Percentiles rank a stretch among this genome's conserved stretches.
phyloP scores from a whole-genome alignment of 2,888 invertebrate species.

The Drosophila setosimentum region DNA sequence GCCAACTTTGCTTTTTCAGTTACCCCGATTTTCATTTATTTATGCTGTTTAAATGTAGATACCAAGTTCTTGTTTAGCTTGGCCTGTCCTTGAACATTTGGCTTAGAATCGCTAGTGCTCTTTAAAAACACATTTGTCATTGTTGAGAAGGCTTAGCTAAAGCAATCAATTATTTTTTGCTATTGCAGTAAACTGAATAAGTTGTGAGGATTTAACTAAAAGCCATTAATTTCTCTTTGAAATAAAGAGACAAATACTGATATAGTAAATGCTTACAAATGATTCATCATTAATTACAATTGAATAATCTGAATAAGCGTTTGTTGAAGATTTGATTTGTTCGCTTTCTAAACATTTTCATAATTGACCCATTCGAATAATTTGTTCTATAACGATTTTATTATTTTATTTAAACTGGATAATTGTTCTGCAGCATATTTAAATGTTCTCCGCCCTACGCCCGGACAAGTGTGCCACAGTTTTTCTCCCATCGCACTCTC shows the following conservation, averaged over 20 bases:
- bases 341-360: not conserved
- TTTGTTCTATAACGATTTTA: no score
- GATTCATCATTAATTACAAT: conserved; percentile 5
- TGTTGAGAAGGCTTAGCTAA: not conserved
- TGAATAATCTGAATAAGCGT: not conserved
- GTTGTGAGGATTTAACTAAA: not conserved
- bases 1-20: not conserved
- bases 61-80: not conserved
- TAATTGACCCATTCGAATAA: not conserved
- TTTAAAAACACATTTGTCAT: conserved; percentile 12
- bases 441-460: not conserved
- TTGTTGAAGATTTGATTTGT: not conserved
- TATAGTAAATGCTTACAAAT: conserved; percentile 10
- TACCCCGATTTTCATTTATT: conserved; percentile 15
- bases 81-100: not conserved
- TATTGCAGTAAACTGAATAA: conserved; percentile 6
- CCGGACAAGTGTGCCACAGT: conserved; percentile 1
- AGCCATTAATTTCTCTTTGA: conserved; percentile 17
- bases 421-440: not conserved
- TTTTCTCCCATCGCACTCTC: conserved; percentile 4
- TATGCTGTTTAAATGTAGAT: not conserved
- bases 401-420: not conserved
- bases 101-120: not conserved
- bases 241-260: not conserved
- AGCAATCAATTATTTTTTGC: conserved; percentile 19